These are phyloP conservation scores for Melolontha melolontha DNA, from an alignment of 2,888 invertebrate species.

Conservation along the genomic window DNA sequence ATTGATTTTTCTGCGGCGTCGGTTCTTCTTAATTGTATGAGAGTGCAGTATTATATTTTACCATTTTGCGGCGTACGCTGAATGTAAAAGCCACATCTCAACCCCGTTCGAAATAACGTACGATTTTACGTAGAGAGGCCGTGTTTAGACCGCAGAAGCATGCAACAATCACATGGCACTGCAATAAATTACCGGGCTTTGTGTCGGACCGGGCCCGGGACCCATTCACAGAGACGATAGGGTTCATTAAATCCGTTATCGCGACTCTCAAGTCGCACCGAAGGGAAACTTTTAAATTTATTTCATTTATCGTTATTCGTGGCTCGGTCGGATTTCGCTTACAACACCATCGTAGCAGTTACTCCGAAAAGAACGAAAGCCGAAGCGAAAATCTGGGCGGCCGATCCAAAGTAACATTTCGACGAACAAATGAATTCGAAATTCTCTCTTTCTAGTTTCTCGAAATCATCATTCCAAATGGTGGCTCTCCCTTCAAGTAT, in stretches of 20 bases:
- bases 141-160: slow-evolving; percentile 57
- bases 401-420: slow-evolving; percentile 39
- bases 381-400: slow-evolving; percentile 35
- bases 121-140: slow-evolving; percentile 41
- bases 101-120: slow-evolving; percentile 39
- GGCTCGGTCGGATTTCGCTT: slow-evolving; percentile 45
- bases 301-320: slow-evolving; percentile 64
- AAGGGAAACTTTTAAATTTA: slow-evolving; percentile 65
- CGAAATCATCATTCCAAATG: slow-evolving; percentile 33
- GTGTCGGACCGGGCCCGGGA: slow-evolving; percentile 56
- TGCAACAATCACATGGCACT: slow-evolving; percentile 62
- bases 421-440: slow-evolving; percentile 39
- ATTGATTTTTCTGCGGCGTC: slow-evolving; percentile 22
- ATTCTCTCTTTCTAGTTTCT: slow-evolving; percentile 33
- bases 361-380: slow-evolving; percentile 25
- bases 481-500: slow-evolving; percentile 17
- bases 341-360: slow-evolving; percentile 36
- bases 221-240: slow-evolving; percentile 63
- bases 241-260: slow-evolving; percentile 66
- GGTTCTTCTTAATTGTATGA: slow-evolving; percentile 26
- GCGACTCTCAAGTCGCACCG: slow-evolving; percentile 61
- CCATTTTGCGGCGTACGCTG: slow-evolving; percentile 31
- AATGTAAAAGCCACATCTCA: slow-evolving; percentile 42
- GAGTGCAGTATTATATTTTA: slow-evolving; percentile 36
- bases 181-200: slow-evolving; percentile 62